phyloP scores from a whole-genome alignment of 1,140 invertebrate genomes.

The Wasmannia auropunctata region DNA sequence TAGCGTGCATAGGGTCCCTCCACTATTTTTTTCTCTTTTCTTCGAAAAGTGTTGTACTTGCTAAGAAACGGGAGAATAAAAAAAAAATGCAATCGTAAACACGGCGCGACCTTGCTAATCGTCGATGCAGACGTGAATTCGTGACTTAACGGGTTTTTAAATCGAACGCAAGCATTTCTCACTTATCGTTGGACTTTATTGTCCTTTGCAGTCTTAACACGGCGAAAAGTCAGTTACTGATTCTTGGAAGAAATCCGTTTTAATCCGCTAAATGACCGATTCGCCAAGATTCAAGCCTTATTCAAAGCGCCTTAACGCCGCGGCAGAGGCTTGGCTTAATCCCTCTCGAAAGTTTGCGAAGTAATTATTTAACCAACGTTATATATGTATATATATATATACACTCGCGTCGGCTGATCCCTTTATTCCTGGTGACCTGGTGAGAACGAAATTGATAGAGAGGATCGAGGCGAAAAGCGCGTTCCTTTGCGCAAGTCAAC shows the following conservation, averaged over 20 bases:
- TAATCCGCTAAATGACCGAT: constrained; percentile 24
- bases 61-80: neutral
- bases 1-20: neutral
- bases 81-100: constrained; percentile 14
- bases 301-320: neutral
- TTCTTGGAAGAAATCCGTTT: neutral
- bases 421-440: constrained; percentile 27
- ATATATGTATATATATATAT: neutral
- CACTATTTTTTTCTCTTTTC: neutral
- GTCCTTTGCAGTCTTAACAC: neutral
- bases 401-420: constrained; percentile 30
- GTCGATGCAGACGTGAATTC: neutral
- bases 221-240: neutral
- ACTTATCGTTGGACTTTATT: neutral
- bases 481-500: constrained; percentile 5
- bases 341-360: constrained; percentile 27
- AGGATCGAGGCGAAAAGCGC: no score
- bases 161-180: neutral
- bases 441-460: constrained; percentile 55
- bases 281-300: neutral
- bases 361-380: constrained; percentile 34
- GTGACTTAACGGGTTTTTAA: neutral
- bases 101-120: neutral
- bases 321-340: neutral
- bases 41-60: neutral